Evolutionary conservation across 2,113 vertebrate species (phyloP).

Genomic region (Sminthopsis crassicaudata): DNA sequence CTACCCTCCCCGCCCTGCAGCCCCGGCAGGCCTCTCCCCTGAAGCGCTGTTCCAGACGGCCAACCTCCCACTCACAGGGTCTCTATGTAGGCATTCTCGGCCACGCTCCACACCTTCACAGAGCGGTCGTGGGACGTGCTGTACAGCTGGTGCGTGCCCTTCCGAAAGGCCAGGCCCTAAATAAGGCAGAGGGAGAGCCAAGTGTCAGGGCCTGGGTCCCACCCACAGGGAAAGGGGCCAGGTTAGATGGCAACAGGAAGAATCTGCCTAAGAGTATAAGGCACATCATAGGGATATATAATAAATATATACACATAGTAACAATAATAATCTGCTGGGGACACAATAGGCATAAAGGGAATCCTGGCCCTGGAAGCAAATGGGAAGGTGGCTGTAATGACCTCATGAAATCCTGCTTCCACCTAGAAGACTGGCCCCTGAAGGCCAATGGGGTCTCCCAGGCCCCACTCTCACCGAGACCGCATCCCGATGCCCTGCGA

Average conservation of each 20-base stretch:
- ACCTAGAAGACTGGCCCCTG: background rate
- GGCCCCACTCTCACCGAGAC: constrained; percentile 87
- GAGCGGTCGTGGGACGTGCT: constrained; percentile 96
- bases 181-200: background rate
- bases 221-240: background rate
- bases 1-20: background rate
- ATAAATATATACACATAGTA: too few relatives aligned
- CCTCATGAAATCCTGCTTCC: background rate
- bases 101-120: constrained; percentile 96
- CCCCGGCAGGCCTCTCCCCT: background rate
- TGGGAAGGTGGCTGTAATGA: too few relatives aligned
- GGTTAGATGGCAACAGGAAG: background rate
- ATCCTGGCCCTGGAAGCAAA: rapidly evolving
- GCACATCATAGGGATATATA: too few relatives aligned
- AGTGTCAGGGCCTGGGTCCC: background rate
- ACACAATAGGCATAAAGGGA: background rate
- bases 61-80: constrained; percentile 90
- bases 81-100: constrained; percentile 95
- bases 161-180: constrained; percentile 95
- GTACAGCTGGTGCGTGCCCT: constrained; percentile 94
- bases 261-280: background rate
- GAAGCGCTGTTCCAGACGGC: background rate
- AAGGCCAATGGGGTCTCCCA: background rate
- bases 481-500: constrained; percentile 92
- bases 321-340: too few relatives aligned